Evolutionary conservation across 1,140 invertebrate genomes (phyloP).

Genomic region (Bombus soroeensis): DNA sequence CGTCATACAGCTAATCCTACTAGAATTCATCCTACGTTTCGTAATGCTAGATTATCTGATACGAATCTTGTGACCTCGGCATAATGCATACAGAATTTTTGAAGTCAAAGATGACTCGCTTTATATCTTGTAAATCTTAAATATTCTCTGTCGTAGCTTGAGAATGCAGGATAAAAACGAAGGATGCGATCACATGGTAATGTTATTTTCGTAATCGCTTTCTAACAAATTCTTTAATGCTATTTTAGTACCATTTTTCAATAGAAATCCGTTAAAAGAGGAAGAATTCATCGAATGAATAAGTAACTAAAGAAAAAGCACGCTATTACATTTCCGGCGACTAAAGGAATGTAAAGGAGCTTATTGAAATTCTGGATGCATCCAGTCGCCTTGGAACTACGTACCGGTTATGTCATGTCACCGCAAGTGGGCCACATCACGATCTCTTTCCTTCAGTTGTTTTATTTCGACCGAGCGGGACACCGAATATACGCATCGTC

Average conservation of each 20-base stretch:
- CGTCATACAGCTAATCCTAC: neutral
- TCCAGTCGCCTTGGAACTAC: slow-evolving; percentile 32
- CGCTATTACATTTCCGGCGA: neutral
- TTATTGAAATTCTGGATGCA: slow-evolving; percentile 51
- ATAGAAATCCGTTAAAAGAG: neutral
- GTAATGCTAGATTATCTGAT: neutral
- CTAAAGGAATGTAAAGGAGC: slow-evolving; percentile 4
- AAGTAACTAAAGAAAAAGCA: neutral
- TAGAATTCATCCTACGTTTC: neutral
- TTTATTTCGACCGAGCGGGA: slow-evolving; percentile 30
- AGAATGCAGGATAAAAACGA: neutral
- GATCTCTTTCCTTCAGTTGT: neutral
- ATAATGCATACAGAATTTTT: neutral
- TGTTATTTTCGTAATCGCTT: too few relatives aligned
- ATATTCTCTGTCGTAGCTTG: neutral
- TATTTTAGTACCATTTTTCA: neutral
- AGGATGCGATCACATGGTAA: too few relatives aligned
- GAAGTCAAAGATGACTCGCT: neutral
- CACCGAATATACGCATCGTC: slow-evolving; percentile 29
- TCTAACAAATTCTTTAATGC: neutral
- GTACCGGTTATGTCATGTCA: slow-evolving; percentile 58
- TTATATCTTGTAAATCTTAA: too few relatives aligned
- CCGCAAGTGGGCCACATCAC: slow-evolving; percentile 56
- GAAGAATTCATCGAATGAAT: neutral
- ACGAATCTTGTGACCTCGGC: neutral